Evolutionary conservation across 1,140 invertebrate genomes (phyloP), one percentile per base, ranked within the genome.

Genomic region (Sitodiplosis mosellana): DNA sequence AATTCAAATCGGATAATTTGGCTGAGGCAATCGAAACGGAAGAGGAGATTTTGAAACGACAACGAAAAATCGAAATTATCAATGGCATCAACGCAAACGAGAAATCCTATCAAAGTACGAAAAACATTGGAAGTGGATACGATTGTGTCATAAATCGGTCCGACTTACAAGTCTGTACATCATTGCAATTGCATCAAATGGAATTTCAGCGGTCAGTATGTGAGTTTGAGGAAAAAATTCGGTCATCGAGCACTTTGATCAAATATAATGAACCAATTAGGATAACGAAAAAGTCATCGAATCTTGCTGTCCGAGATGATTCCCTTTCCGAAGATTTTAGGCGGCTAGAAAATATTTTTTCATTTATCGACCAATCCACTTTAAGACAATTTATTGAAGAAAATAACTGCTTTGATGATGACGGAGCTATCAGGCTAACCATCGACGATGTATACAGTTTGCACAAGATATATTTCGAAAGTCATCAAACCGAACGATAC

Each of bases 1-100:
- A 84, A 49, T 89, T 87, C 55, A 84, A 78, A 53, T 78, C 79
- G 2, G 81, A 84, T 21, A 84, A 87, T 64, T 74, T 84, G 34
- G 87, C 86, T 1, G 86, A 89, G 64, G 84, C 86, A 0, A 72
- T 88, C 1, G 86, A 89, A 74, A 56, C 58, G 46, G 34, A 65
- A 52, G 52, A 63, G 53, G 52, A 69, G 50, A 54, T 62, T 48
- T 55, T 63, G 38, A 57, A 61, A 51, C 51, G 60, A 5, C 56
- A 65, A 19, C 60, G 62, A 44, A 58, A 64, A 54, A 51, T 68
- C 45, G 59, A 60, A 36, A 61, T 64, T 2, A 63, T 65, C 11
- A 63, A 61, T 49, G 64, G 56, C 0, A 63, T 57, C 1, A 62
- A 63, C 48, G 66, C 67, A 27, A 65, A 66, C 37, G 58, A 64